Evolutionary conservation across 1,140 invertebrate species (phyloP).

Genomic region (Ruditapes philippinarum): DNA sequence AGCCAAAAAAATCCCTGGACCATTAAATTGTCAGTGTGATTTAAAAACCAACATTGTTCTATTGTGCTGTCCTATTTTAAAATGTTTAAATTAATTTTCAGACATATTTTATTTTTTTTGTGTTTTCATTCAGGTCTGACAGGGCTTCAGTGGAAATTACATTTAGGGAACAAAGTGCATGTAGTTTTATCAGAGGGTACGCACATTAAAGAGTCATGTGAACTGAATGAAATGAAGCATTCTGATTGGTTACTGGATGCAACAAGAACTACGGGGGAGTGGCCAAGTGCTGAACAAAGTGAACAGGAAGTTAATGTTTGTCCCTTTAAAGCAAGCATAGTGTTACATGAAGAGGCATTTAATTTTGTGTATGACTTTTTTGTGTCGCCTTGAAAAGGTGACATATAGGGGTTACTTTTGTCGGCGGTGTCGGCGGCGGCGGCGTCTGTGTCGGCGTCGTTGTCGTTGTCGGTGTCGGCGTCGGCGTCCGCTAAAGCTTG

Average conservation of each 20-base stretch:
- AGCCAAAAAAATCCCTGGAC: too few relatives aligned
- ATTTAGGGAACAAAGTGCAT: slow-evolving; percentile 11
- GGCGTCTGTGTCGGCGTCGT: too few relatives aligned
- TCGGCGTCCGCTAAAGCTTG: too few relatives aligned
- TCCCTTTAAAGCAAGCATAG: neutral
- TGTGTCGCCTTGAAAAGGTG: too few relatives aligned
- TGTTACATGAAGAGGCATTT: slow-evolving; percentile 47
- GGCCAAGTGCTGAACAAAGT: neutral
- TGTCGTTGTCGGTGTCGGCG: too few relatives aligned
- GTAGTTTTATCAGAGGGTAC: neutral
- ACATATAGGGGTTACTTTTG: too few relatives aligned
- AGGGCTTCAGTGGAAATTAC: slow-evolving; percentile 52
- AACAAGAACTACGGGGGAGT: neutral
- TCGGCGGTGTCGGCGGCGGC: too few relatives aligned
- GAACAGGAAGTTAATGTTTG: slow-evolving; percentile 9
- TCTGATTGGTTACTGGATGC: slow-evolving; percentile 48
- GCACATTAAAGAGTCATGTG: neutral
- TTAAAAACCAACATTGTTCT: too few relatives aligned
- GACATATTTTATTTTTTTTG: too few relatives aligned
- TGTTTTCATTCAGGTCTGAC: slow-evolving; percentile 10
- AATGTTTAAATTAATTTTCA: too few relatives aligned
- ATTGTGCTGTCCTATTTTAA: too few relatives aligned
- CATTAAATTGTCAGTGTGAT: too few relatives aligned
- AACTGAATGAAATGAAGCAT: slow-evolving; percentile 16
- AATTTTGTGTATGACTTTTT: slow-evolving; percentile 51